Evolutionary conservation across 2,113 vertebrate genomes (phyloP), one percentile per base, ranked within the genome.

Genomic region (Sorex fumeus): DNA sequence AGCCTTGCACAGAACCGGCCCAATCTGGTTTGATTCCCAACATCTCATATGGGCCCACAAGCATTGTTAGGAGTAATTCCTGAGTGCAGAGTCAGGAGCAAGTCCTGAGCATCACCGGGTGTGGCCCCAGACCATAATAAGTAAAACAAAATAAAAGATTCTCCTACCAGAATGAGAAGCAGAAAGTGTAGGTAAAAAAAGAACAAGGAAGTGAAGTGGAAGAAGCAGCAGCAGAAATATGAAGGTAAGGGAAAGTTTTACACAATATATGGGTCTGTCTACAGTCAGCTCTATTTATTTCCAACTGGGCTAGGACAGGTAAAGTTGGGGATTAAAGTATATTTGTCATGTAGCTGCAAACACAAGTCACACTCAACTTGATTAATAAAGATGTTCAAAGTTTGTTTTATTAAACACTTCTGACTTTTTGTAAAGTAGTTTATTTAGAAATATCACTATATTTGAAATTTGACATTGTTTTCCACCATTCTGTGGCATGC

Each of bases 351-450:
- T 74, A 87, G 83, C 83, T 93, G 84, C 76, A 74, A 75, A 84
- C 47, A 92, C 32, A 27, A 67, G 83, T 32, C 43, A 64, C 50
- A 74, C 62, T n/a, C 28, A 57, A 83, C 77, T 75, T 94, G 94
- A 93, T 91, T 91, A 91, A 84, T 87, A 80, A 81, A 66, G 50
- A 70, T 74, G 53, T 70, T 92, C 23, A 79, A 50, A 12, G 71
- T 93, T 84, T 96, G 43, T 93, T 95, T 84, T 80, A 92, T 93
- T 80, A 90, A 93, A 87, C 53, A 87, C 7, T 13, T 84, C 84
- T 83, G 69, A 84, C 40, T 81, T 84, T 78, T 69, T 60, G 25
- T n/a, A 75, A 89, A 91, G 79, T 66, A 66, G 32, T 62, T 93
- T 81, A 50, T 27, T 95, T 82, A 32, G 84, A 36, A 74, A 62